phyloP scores from a whole-genome alignment of 1,140 invertebrate genomes.

The Amyelois transitella region DNA sequence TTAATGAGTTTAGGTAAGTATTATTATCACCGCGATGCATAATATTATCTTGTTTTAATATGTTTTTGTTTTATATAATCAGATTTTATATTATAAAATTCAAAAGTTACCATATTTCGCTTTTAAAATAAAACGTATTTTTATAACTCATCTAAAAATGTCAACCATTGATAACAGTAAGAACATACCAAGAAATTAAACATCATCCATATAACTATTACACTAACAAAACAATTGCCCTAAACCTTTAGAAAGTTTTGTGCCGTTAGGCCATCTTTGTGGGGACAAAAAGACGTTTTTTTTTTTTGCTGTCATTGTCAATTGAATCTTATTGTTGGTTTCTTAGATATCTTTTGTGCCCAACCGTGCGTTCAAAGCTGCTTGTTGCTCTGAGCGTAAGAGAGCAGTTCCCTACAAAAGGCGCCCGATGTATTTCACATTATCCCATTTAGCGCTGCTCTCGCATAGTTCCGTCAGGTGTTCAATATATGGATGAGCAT shows the following conservation, averaged over 20 bases:
- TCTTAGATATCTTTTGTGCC: slow-evolving; percentile 66
- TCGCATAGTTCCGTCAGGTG: slow-evolving; percentile 48
- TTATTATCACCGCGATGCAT: too few relatives aligned
- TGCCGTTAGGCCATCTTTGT: slow-evolving; percentile 59
- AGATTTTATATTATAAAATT: too few relatives aligned
- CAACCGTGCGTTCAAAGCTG: slow-evolving; percentile 67
- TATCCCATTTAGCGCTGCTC: slow-evolving; percentile 52
- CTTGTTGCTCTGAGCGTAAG: slow-evolving; percentile 47
- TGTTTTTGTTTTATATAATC: too few relatives aligned
- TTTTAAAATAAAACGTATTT: too few relatives aligned
- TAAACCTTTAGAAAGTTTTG: slow-evolving; percentile 54
- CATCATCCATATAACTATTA: not conserved
- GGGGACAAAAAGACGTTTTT: slow-evolving; percentile 44
- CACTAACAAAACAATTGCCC: not conserved
- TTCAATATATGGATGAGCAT: slow-evolving; percentile 29
- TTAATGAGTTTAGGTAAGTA: too few relatives aligned
- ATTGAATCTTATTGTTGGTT: slow-evolving; percentile 73
- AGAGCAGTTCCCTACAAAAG: slow-evolving; percentile 57
- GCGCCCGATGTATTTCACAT: slow-evolving; percentile 50
- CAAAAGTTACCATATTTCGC: too few relatives aligned
- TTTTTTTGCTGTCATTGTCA: slow-evolving; percentile 65
- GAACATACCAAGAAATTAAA: not conserved
- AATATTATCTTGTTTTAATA: too few relatives aligned
- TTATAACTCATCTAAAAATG: too few relatives aligned
- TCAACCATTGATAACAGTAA: too few relatives aligned